Percentiles rank a stretch among this genome's conserved stretches.
These are phyloP conservation scores for Caenorhabditis tropicalis DNA, from an alignment of 1,140 invertebrate species.

Conservation along the genomic window DNA sequence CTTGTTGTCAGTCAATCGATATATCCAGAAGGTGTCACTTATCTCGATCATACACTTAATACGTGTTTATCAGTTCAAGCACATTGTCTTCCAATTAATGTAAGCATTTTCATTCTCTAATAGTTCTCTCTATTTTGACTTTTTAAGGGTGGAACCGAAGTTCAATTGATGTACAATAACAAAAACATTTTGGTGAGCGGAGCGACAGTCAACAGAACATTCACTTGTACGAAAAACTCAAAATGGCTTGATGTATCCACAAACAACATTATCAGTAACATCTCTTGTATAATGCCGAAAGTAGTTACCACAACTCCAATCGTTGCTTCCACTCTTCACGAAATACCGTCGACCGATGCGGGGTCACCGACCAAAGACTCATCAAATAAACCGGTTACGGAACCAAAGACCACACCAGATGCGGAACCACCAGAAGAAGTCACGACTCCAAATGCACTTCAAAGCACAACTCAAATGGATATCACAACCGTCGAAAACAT, in stretches of 20 bases:
- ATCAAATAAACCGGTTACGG: not conserved
- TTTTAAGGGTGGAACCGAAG: not conserved
- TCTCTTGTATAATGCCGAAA: conserved; percentile 24
- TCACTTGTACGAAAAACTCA: conserved; percentile 30
- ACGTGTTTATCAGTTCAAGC: conserved; percentile 30
- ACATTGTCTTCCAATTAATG: conserved; percentile 36
- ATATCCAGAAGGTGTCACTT: conserved; percentile 32
- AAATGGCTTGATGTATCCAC: conserved; percentile 35
- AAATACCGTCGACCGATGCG: conserved; percentile 27
- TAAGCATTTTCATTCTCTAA: not conserved
- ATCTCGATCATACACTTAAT: conserved; percentile 29
- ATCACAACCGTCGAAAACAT: not conserved
- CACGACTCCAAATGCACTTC: not conserved
- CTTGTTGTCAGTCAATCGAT: conserved; percentile 27
- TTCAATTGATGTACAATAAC: conserved; percentile 30
- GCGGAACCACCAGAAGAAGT: conserved; percentile 30
- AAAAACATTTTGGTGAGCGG: not conserved
- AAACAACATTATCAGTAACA: not conserved
- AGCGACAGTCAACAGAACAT: conserved; percentile 25
- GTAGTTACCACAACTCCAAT: conserved; percentile 1
- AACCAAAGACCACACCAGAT: conserved; percentile 26
- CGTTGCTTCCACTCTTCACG: conserved; percentile 9
- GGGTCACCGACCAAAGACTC: conserved; percentile 28
- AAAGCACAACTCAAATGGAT: not conserved
- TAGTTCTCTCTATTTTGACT: not conserved